phyloP scores from a whole-genome alignment of 2,113 vertebrate species.

The Paracanthobrama guichenoti region DNA sequence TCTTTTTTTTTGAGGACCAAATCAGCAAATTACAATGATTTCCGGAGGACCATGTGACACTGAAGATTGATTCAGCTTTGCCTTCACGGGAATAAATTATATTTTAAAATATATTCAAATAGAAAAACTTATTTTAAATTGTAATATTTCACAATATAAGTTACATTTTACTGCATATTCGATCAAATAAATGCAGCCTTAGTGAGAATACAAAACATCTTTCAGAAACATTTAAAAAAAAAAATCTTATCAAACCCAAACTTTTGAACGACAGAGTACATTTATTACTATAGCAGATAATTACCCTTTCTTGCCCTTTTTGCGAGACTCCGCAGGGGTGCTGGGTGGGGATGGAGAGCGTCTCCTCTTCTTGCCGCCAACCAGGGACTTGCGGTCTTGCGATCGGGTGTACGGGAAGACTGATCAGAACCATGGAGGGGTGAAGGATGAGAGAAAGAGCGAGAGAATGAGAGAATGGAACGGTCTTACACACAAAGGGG shows the following conservation, averaged over 20 bases:
- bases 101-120: neutral
- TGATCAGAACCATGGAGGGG: slow-evolving; percentile 80
- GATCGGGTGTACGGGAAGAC: slow-evolving; percentile 93
- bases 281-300: neutral
- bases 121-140: neutral
- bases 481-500: slow-evolving; percentile 70
- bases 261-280: neutral
- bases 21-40: neutral
- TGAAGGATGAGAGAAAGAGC: slow-evolving; percentile 81
- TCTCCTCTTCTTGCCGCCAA: slow-evolving; percentile 88
- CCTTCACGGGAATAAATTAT: neutral
- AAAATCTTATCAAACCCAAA: neutral
- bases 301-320: slow-evolving; percentile 96
- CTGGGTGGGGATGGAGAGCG: slow-evolving; percentile 93
- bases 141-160: too few relatives aligned
- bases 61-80: neutral
- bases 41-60: neutral
- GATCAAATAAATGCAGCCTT: neutral
- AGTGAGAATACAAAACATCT: neutral
- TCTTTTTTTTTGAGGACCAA: neutral
- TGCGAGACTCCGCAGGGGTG: slow-evolving; percentile 87
- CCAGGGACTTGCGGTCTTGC: slow-evolving; percentile 93
- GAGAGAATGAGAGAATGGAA: slow-evolving; percentile 79
- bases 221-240: neutral
- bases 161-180: neutral